Evolutionary conservation across 2,113 vertebrate genomes (phyloP), one percentile per base, ranked within the genome.

Genomic region (Tyto alba): DNA sequence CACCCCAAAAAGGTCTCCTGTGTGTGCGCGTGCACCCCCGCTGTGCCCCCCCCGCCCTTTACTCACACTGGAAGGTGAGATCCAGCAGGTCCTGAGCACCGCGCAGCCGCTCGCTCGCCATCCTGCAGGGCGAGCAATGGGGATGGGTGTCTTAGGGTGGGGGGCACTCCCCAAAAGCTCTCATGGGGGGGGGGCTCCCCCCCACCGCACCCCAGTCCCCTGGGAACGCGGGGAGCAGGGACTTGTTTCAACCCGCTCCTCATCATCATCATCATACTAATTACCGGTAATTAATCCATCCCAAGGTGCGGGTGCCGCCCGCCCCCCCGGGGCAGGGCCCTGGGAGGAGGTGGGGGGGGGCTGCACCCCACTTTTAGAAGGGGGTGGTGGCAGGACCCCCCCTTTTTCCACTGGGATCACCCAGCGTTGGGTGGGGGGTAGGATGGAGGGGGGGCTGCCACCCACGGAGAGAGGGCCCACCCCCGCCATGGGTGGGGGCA

Each of bases 31-130:
- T n/a, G n/a, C n/a, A n/a, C n/a, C n/a, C n/a, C n/a, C n/a, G n/a
- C n/a, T n/a, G n/a, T 9, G 8, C 45, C 45, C 45, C 45, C 45
- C 18, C 45, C 45, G 18, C 27, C 6, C 67, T 81, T 45, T 9
- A 84, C 97, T 97, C 91, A 98, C 98, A 98, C 63, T 98, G 96
- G 86, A 98, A 98, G 68, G 90, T 95, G 87, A 97, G 76, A 29
- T 98, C 96, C 90, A 98, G 88, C n/a, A 97, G 69, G 47, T 96
- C 94, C 81, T 80, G 62, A 0, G 95, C 32, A 11, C 60, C 79
- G 80, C 91, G 85, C 59, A 96, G 88, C 3, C 94, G 91, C 85
- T 98, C 95, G 60, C 97, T 95, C 62, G 97, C 97, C 98, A 98
- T 98, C 23, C 55, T 59, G 41, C 17, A 20, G 19, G 36, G 21